Base-by-base conservation (phyloP, 2,113 vertebrate genomes). In the Platysteira castanea region DNA sequence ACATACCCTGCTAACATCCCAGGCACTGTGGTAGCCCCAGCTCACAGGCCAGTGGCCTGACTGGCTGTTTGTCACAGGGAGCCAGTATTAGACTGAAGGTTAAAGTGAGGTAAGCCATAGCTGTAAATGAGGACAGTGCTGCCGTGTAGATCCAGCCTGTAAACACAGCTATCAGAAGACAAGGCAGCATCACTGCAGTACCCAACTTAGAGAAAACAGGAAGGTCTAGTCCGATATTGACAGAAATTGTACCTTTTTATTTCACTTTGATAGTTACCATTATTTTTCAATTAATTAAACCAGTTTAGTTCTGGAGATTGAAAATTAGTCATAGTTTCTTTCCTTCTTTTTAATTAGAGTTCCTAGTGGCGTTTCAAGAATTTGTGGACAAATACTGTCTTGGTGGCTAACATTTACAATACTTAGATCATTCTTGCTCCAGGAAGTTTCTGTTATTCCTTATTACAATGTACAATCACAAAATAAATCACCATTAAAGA, bases 241-340 rank as follows among this genome's bases (percentile, higher is more conserved):
- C 60, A 65, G 44, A 93, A 49, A 54, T 68, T 57, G 24, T 86
- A 84, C 41, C 23, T 88, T 94, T 94, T 77, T 70, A 61, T 42
- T 75, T 93, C 59, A 46, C 89, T 87, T 89, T 92, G 82, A 94
- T 17, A 95, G 69, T 76, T 74, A 89, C 27, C 28, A 94, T 93
- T 95, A 95, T 87, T 93, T 85, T 93, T 76, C 84, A 94, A 65
- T 84, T 92, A 96, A 96, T 95, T 96, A 93, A 95, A 77, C 46
- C 28, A 49, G 8, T n/a, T 41, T 33, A 52, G 47, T 68, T 46
- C 63, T 64, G 11, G 15, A 78, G 33, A 85, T 71, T 85, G 94
- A 89, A 77, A 91, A 71, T 46, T 50, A 81, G 35, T 35, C 61
- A 63, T 24, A 39, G 11, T 17, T 84, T 70, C 37, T 81, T 54